Evolutionary conservation across 2,113 vertebrate species (phyloP), one percentile per base, ranked within the genome.

Genomic region (Dolichallabes microphthalmus): DNA sequence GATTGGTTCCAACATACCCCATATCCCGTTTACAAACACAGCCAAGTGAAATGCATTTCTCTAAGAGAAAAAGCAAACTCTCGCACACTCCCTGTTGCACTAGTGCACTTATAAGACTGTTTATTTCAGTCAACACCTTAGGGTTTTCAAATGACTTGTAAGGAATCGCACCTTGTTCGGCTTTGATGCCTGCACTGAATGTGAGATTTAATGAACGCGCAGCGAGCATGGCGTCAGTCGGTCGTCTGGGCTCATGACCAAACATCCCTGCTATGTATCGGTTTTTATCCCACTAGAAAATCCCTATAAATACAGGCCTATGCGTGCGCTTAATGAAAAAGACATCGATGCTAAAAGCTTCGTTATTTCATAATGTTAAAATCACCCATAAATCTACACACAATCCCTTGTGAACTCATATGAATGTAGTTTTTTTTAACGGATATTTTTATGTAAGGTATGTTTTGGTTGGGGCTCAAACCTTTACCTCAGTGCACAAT

Each of bases 211-310:
- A n/a, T 80, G 75, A 71, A 81, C 73, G 81, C 86, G 68, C 87
- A 79, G 27, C 69, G 74, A 85, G n/a, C 2, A 83, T 92, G 94
- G 93, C 93, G 94, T 92, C 93, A 39, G 57, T 77, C 68, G 60
- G 88, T 69, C 86, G 92, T 92, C 89, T 92, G 86, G 74, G 19
- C 32, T n/a, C 25, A 25, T 32, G 45, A 11, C 53, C 74, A 91
- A 92, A 91, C 88, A 91, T 86, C 86, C 10, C 80, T 45, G 53
- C 68, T 82, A 22, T 88, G 91, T 85, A 91, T 64, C 87, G 25
- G 25, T 45, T 80, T 88, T 89, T 85, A 90, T 90, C 90, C 84
- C 15, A 79, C 39, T 53, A 6, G 61, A 53, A 88, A 85, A 86
- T 83, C 87, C 3, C 0, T 12, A 13, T 63, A 27, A 78, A 77